These are phyloP conservation scores for Calliopsis andreniformis DNA, from an alignment of 1,140 invertebrate genomes.

Conservation along the genomic window DNA sequence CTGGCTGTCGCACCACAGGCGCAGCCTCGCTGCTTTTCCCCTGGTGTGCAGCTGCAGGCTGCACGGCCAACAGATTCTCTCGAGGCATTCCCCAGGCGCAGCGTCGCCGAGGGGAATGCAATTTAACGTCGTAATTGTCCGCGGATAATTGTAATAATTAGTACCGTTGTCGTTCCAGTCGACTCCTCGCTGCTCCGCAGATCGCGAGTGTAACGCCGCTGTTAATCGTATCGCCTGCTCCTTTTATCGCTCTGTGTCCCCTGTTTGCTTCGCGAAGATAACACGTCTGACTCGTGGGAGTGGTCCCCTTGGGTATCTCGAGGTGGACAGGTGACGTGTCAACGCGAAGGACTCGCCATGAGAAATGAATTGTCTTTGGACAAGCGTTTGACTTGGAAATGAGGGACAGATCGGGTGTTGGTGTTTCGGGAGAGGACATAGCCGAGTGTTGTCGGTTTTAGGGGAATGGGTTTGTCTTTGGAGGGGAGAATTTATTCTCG, in stretches of 20 bases:
- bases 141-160: constrained; percentile 66
- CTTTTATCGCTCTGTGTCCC: constrained; percentile 15
- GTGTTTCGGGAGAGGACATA: too few species aligned
- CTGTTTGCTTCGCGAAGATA: neutral
- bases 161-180: constrained; percentile 36
- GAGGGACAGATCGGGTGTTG: neutral
- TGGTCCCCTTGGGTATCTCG: neutral
- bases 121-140: constrained; percentile 67
- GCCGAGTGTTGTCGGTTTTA: too few species aligned
- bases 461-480: too few species aligned
- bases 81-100: constrained; percentile 32
- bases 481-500: too few species aligned
- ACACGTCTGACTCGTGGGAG: neutral
- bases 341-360: neutral
- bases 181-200: neutral
- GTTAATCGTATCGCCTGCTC: constrained; percentile 36
- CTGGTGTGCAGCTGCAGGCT: constrained; percentile 7
- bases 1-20: constrained; percentile 1
- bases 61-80: constrained; percentile 47
- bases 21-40: constrained; percentile 26
- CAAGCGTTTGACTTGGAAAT: constrained; percentile 19
- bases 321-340: neutral
- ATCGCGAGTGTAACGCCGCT: neutral
- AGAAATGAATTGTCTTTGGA: neutral
- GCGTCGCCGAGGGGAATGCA: constrained; percentile 52